Percentiles rank a stretch among this genome's conserved stretches.
Conservation (phyloP, 2,888 invertebrate species). For the Trimorus sp. region DNA sequence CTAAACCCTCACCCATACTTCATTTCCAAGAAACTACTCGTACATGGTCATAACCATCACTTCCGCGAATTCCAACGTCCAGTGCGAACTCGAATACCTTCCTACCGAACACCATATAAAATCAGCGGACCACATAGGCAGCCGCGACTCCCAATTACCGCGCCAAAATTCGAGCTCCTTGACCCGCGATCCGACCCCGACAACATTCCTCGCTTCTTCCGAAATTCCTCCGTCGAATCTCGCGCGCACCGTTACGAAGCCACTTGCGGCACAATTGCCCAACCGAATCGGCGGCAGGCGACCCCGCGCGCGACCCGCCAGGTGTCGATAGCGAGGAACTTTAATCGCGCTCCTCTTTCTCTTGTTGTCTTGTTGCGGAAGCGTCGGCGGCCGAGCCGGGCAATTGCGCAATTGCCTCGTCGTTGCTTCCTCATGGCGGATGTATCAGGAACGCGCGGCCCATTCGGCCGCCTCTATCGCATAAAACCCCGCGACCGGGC, state of each 20-base stretch:
- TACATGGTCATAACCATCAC: no score
- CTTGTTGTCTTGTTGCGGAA: slow-evolving; percentile 52
- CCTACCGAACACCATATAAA: no score
- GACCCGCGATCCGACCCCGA: no score
- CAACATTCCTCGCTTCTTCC: no score
- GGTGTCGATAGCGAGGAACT: slow-evolving; percentile 44
- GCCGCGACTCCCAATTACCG: no score
- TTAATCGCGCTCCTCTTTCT: slow-evolving; percentile 39
- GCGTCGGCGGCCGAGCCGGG: slow-evolving; percentile 29
- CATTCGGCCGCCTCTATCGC: slow-evolving; percentile 57
- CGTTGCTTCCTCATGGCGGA: slow-evolving; percentile 43
- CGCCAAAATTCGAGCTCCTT: no score
- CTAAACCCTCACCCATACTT: no score
- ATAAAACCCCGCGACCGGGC: slow-evolving; percentile 68
- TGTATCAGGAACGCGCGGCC: slow-evolving; percentile 42
- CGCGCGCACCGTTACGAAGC: background rate
- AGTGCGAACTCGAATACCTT: no score
- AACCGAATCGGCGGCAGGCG: slow-evolving; percentile 1
- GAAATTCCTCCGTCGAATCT: no score
- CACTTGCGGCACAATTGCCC: background rate
- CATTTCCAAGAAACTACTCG: no score
- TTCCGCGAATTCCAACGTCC: background rate
- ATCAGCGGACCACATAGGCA: no score
- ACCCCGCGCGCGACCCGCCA: slow-evolving; percentile 20
- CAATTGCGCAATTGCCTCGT: slow-evolving; percentile 50